Evolutionary conservation across 2,113 vertebrate genomes (phyloP), one percentile per base, ranked within the genome.

Genomic region (Chionomys nivalis): DNA sequence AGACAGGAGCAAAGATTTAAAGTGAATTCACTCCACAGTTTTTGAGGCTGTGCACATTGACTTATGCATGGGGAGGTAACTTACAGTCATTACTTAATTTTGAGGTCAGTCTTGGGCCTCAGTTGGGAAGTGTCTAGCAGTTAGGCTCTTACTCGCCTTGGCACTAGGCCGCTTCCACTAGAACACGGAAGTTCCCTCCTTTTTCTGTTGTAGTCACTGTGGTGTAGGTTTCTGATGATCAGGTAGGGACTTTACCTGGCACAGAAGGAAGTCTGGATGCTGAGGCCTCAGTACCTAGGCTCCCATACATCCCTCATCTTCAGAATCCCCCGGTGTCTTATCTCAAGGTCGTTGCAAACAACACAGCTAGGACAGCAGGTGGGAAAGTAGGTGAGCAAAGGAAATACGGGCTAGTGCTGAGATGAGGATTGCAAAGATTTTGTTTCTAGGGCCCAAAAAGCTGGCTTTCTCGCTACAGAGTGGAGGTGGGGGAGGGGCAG

Each of bases 1-100:
- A 94, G 94, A 94, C 89, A 89, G 31, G 81, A 63, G 52, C 44
- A 93, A 93, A 92, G 19, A 65, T 86, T 81, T 92, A 26, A 91
- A 82, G 76, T 76, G 86, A 88, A 90, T 73, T 72, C 75, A 66
- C 49, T 76, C 92, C 23, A 92, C 12, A 13, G 36, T 47, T 90
- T 83, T 47, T 82, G 14, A 73, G 55, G 28, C 86, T 85, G 70
- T 88, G 39, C 24, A 47, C 21, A 33, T 26, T 7, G 68, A 23
- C n/a, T 49, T 90, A 72, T 33, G 81, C 83, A 63, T 23, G 61
- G 52, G 33, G 92, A 26, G 55, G 33, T 77, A 65, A 92, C 36
- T 86, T 52, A 81, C 5, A 83, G 68, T 75, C 77, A n/a, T 31
- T 93, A 23, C 44, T 17, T 85, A 88, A 92, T 92, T 17, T 58